Conservation (phyloP, 1,140 invertebrate species). For the Riptortus pedestris region DNA sequence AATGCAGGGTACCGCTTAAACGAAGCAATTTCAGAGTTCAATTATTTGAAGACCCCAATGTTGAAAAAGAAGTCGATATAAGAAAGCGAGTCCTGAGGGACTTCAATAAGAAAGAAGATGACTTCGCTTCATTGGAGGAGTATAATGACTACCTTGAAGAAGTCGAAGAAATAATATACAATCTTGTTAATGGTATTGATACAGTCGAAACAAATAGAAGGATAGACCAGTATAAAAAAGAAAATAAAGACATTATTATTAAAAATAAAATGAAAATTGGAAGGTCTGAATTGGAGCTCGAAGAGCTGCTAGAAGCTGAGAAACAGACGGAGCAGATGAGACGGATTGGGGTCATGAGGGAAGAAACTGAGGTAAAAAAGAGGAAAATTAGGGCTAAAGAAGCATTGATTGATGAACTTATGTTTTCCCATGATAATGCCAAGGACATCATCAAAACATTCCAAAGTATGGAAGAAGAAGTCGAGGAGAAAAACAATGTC, state of each 20-base stretch:
- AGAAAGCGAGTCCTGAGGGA: conserved; percentile 77
- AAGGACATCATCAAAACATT: conserved; percentile 78
- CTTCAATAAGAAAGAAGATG: conserved; percentile 85
- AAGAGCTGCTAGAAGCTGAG: conserved; percentile 71
- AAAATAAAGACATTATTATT: conserved; percentile 82
- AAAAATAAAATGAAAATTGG: conserved; percentile 60
- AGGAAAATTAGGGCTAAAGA: conserved; percentile 78
- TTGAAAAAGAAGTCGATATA: conserved; percentile 97
- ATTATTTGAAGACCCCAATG: conserved; percentile 87
- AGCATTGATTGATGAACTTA: conserved; percentile 84
- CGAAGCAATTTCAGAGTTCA: conserved; percentile 87
- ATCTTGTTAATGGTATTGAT: conserved; percentile 84
- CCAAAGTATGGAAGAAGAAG: conserved; percentile 37
- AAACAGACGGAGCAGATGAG: conserved; percentile 36
- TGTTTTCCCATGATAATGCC: conserved; percentile 82
- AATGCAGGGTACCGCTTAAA: conserved; percentile 76
- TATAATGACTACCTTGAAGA: conserved; percentile 92
- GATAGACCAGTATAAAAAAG: conserved; percentile 89
- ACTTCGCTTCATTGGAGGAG: conserved; percentile 67
- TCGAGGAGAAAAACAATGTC: conserved; percentile 12
- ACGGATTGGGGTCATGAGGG: conserved; percentile 34
- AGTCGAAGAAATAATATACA: conserved; percentile 83
- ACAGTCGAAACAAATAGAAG: conserved; percentile 66
- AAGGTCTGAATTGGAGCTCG: conserved; percentile 66
- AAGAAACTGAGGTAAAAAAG: conserved; percentile 66